Percentiles rank a stretch among this genome's conserved stretches.
phyloP scores from a whole-genome alignment of 2,888 invertebrate species.

The Thereva unica region DNA sequence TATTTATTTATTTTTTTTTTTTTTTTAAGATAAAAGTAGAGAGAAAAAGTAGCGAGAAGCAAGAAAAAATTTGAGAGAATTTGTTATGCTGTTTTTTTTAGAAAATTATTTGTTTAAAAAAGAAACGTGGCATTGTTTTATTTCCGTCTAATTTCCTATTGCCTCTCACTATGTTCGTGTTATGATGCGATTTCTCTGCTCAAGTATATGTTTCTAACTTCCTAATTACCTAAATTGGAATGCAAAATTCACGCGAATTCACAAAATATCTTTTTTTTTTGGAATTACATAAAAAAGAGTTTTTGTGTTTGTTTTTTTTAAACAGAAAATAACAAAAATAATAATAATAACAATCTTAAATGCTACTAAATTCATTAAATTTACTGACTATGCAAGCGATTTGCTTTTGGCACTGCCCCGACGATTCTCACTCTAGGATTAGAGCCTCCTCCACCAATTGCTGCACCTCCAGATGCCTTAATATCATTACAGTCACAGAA shows the following conservation, averaged over 20 bases:
- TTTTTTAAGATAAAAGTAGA: too few relatives aligned
- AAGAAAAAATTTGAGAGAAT: constrained; percentile 23
- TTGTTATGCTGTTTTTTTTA: constrained; percentile 17
- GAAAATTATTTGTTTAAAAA: constrained; percentile 15
- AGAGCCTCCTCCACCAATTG: constrained; percentile 43
- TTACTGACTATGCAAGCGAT: constrained; percentile 53
- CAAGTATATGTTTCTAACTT: constrained; percentile 6
- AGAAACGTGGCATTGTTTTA: constrained; percentile 10
- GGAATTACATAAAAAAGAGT: constrained; percentile 17
- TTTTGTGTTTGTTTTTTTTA: background rate
- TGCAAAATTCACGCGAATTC: constrained; percentile 30
- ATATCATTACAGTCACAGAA: constrained; percentile 76
- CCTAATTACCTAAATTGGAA: constrained; percentile 32
- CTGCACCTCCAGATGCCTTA: constrained; percentile 50
- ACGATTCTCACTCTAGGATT: constrained; percentile 73
- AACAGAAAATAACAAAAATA: constrained; percentile 6
- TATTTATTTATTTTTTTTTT: too few relatives aligned
- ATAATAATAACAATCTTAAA: constrained; percentile 15
- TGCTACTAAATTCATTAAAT: constrained; percentile 35
- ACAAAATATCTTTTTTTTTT: constrained; percentile 15
- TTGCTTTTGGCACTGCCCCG: constrained; percentile 77
- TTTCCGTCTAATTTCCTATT: constrained; percentile 16
- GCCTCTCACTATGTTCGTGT: constrained; percentile 14
- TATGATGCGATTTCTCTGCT: constrained; percentile 9
- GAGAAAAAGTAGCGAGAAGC: constrained; percentile 18